phyloP scores from a whole-genome alignment of 2,888 invertebrate species.

The Perizoma flavofasciatum region DNA sequence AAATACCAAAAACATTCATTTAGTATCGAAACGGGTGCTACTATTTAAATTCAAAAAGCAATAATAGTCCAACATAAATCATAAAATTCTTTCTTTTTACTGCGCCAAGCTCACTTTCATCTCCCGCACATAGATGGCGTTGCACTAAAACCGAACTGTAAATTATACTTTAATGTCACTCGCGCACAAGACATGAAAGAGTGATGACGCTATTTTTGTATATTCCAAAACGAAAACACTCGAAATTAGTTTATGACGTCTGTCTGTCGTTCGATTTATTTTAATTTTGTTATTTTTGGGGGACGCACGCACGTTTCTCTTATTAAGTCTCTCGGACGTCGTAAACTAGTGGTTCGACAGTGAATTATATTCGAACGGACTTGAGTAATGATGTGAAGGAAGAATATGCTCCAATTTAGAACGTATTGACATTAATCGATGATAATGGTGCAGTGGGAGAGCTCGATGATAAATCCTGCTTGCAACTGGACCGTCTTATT shows the following conservation, averaged over 20 bases:
- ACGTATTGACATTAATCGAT: constrained; percentile 67
- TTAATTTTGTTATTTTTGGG: constrained; percentile 82
- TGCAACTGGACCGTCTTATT: constrained; percentile 47
- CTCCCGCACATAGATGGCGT: constrained; percentile 72
- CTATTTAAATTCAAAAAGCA: constrained; percentile 66
- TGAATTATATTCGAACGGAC: constrained; percentile 69
- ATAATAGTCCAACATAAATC: constrained; percentile 68
- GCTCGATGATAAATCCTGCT: constrained; percentile 46
- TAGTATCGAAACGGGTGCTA: constrained; percentile 52
- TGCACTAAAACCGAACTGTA: constrained; percentile 69
- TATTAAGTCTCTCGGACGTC: constrained; percentile 70
- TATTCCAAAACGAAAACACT: constrained; percentile 80
- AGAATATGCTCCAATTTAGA: constrained; percentile 55
- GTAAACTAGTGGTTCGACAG: constrained; percentile 72
- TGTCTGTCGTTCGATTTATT: constrained; percentile 84
- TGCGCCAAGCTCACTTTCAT: constrained; percentile 72
- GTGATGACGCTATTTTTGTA: constrained; percentile 80
- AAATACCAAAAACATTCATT: constrained; percentile 48
- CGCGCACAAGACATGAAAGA: constrained; percentile 77
- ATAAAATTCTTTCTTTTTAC: constrained; percentile 71
- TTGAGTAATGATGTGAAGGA: constrained; percentile 65
- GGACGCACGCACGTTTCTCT: constrained; percentile 63
- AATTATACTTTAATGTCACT: constrained; percentile 81
- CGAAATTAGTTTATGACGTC: constrained; percentile 84
- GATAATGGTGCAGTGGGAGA: constrained; percentile 47